phyloP scores from a whole-genome alignment of 2,113 vertebrate genomes.

The Sceloporus tristichus region DNA sequence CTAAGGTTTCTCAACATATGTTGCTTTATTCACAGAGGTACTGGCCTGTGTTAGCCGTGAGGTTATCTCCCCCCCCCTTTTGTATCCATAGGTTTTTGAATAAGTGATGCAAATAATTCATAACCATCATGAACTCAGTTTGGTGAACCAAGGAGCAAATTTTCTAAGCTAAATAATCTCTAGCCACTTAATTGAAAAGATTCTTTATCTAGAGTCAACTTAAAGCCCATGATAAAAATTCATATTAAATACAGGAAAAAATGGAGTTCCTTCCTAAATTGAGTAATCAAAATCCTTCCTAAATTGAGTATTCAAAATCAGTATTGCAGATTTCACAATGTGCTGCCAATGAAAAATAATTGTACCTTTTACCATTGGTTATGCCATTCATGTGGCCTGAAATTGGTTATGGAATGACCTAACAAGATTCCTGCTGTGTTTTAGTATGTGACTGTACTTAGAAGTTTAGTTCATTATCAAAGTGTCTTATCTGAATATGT shows the following conservation, averaged over 20 bases:
- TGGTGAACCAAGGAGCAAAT: background rate
- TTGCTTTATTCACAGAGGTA: too few relatives aligned
- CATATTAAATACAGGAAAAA: background rate
- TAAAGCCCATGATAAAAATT: background rate
- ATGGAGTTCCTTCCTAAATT: background rate
- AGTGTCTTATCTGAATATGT: background rate
- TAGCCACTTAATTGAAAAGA: background rate
- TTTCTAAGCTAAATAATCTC: background rate
- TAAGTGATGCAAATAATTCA: background rate
- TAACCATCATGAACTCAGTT: background rate
- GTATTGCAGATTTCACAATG: background rate
- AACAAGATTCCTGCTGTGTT: background rate
- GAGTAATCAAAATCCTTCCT: background rate
- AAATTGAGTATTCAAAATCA: background rate
- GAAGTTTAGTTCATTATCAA: background rate
- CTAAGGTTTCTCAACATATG: too few relatives aligned
- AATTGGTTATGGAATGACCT: background rate
- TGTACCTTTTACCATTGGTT: background rate
- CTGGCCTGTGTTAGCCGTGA: too few relatives aligned
- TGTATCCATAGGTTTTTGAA: background rate
- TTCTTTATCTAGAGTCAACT: background rate
- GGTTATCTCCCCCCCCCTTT: background rate
- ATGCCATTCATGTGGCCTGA: too few relatives aligned
- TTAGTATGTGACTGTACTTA: background rate
- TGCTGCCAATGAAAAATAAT: background rate